These are phyloP conservation scores for Pogonomyrmex californicus DNA, from an alignment of 1,140 invertebrate species.

Conservation along the genomic window DNA sequence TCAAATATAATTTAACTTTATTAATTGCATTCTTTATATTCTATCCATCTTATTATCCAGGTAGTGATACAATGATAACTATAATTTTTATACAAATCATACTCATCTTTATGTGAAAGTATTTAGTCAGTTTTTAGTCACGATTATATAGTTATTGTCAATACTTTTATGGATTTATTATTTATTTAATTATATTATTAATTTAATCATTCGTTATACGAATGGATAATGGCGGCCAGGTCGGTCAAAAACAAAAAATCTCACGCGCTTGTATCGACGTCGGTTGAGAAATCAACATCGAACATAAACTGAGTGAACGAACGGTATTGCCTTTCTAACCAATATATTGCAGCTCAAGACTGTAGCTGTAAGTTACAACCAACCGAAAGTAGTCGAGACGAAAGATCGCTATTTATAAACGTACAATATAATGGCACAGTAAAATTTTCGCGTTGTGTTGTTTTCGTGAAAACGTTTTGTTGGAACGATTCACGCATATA, in stretches of 20 bases:
- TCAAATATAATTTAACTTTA: neutral
- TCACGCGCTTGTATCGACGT: constrained; percentile 72
- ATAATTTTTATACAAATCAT: neutral
- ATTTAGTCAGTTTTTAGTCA: no score
- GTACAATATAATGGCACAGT: neutral
- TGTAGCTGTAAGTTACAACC: constrained; percentile 57
- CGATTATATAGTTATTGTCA: no score
- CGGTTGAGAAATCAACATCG: constrained; percentile 78
- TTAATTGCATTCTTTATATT: neutral
- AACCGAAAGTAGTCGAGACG: constrained; percentile 19
- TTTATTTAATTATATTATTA: neutral
- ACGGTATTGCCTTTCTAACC: constrained; percentile 79
- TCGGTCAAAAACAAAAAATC: constrained; percentile 68
- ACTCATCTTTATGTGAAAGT: neutral
- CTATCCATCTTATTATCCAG: neutral
- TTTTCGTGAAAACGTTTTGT: neutral
- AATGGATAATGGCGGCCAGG: constrained; percentile 1
- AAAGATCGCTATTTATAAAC: neutral
- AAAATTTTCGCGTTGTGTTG: neutral
- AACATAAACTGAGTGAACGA: constrained; percentile 71
- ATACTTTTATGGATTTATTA: neutral
- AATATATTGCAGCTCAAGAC: constrained; percentile 32
- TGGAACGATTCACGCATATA: neutral
- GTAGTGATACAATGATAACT: neutral
- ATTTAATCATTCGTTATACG: neutral